A percentile compares a stretch with the other conserved stretches of the same genome.
Evolutionary conservation across 2,797 vertebrate genomes (phyloP).

Genomic region (Oryzias dopingdopingensis): DNA sequence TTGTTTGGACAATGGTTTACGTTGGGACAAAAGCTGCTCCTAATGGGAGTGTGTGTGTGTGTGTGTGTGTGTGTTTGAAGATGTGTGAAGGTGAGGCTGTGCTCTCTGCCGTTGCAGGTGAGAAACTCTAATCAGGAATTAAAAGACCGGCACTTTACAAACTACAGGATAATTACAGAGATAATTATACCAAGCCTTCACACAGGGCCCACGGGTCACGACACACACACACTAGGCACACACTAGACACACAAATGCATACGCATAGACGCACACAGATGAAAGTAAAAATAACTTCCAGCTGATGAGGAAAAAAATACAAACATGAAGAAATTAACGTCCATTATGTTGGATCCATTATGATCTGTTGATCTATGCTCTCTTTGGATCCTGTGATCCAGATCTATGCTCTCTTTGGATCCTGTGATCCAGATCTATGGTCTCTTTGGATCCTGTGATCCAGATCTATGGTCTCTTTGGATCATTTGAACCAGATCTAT

Average conservation of each 20-base stretch:
- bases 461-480: too few species aligned
- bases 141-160: constrained; percentile 83
- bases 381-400: too few species aligned
- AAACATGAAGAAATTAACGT: too few species aligned
- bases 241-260: constrained; percentile 13
- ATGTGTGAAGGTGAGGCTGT: constrained; percentile 32
- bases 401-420: too few species aligned
- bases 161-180: constrained; percentile 80
- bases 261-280: constrained; percentile 1
- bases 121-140: constrained; percentile 80
- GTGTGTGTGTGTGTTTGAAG: constrained; percentile 13
- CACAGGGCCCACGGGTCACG: constrained; percentile 74
- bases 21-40: background rate
- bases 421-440: too few species aligned
- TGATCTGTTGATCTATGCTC: too few species aligned
- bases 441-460: too few species aligned
- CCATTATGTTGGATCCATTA: too few species aligned
- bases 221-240: constrained; percentile 43
- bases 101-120: constrained; percentile 74
- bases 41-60: background rate
- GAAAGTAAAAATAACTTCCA: background rate
- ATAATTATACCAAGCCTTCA: constrained; percentile 80
- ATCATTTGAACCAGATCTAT: too few species aligned
- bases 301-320: constrained; percentile 1
- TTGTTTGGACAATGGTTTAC: too few species aligned